These are phyloP conservation scores for Rhea americana DNA, from an alignment of 2,113 vertebrate genomes.

Conservation along the genomic window DNA sequence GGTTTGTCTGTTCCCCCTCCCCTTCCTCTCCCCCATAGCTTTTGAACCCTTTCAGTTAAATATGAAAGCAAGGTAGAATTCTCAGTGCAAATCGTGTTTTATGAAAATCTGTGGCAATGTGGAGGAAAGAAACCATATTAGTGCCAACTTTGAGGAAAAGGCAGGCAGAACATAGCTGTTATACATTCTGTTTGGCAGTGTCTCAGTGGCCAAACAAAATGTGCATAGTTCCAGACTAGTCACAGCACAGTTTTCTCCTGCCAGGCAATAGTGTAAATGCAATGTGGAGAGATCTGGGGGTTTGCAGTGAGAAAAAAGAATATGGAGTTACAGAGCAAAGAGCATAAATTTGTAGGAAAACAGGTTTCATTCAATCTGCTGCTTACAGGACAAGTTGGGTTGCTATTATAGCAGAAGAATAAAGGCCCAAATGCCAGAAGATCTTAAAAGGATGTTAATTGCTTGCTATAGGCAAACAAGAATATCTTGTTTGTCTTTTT, in stretches of 20 bases:
- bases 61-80: background rate
- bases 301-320: conserved; percentile 28
- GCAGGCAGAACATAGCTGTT: conserved; percentile 59
- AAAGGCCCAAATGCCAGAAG: conserved; percentile 13
- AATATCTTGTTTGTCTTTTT: conserved; percentile 14
- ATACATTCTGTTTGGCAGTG: conserved; percentile 51
- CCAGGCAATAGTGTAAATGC: conserved; percentile 25
- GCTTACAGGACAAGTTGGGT: conserved; percentile 44
- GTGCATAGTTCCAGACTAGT: background rate
- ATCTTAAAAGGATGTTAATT: conserved; percentile 29
- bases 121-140: background rate
- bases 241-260: conserved; percentile 42
- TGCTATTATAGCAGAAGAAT: background rate
- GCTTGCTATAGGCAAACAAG: conserved; percentile 18
- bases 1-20: background rate
- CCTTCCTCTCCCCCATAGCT: background rate
- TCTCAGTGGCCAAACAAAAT: conserved; percentile 51
- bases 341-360: conserved; percentile 12
- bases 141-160: conserved; percentile 45
- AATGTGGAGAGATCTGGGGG: conserved; percentile 9
- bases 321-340: background rate
- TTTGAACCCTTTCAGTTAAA: conserved; percentile 12
- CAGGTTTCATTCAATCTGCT: conserved; percentile 55
- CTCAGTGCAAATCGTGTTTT: background rate
- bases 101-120: conserved; percentile 1